phyloP scores from a whole-genome alignment of 2,888 invertebrate genomes.

The Mythimna loreyi region DNA sequence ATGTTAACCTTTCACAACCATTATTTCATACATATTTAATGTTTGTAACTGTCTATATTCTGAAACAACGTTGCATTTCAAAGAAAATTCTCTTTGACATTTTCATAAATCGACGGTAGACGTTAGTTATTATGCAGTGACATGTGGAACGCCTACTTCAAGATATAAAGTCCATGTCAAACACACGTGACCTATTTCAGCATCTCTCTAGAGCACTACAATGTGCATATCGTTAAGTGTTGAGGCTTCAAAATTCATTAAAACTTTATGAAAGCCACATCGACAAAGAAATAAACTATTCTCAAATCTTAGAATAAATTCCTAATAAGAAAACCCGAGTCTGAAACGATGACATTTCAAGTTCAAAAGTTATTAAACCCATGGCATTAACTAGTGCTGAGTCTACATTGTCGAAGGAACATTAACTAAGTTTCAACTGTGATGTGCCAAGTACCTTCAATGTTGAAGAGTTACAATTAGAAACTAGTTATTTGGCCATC shows the following conservation, averaged over 20 bases:
- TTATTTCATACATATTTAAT: too few species aligned
- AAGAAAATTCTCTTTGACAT: too few species aligned
- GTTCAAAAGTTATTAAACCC: not conserved
- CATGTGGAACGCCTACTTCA: not conserved
- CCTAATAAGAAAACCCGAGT: not conserved
- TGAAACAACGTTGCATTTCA: too few species aligned
- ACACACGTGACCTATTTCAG: not conserved
- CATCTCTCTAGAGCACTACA: not conserved
- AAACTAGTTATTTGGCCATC: not conserved
- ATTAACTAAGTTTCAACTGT: not conserved
- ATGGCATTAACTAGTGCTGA: not conserved
- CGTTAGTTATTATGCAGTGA: not conserved
- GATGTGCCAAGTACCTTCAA: not conserved
- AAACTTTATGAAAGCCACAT: not conserved
- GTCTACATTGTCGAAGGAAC: not conserved
- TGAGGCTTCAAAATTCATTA: not conserved
- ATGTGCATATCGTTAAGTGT: not conserved
- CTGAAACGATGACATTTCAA: not conserved
- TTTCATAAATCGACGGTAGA: too few species aligned
- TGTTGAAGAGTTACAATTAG: not conserved
- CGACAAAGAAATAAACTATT: not conserved
- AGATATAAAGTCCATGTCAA: not conserved
- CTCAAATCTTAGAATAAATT: not conserved
- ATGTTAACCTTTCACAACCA: too few species aligned
- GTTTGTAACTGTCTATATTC: too few species aligned